A percentile compares a stretch with the other conserved stretches of the same genome.
These are phyloP conservation scores for Sprattus sprattus DNA, from an alignment of 2,113 vertebrate genomes.

Conservation along the genomic window DNA sequence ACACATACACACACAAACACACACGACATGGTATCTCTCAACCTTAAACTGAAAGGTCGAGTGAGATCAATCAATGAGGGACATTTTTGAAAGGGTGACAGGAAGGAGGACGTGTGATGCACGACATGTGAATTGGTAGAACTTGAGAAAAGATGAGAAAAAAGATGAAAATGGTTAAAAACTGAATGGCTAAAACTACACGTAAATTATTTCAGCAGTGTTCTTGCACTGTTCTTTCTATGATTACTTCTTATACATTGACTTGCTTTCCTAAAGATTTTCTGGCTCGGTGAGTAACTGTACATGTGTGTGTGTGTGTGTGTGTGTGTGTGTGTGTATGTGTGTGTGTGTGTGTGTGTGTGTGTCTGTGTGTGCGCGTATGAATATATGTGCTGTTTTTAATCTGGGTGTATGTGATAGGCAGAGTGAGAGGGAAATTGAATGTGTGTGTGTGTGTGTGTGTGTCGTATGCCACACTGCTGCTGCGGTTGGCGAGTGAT, in stretches of 20 bases:
- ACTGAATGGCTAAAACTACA: neutral
- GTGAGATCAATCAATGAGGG: too few species aligned
- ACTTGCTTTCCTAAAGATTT: neutral
- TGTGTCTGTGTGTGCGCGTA: neutral
- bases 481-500: conserved; percentile 40
- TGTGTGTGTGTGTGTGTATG: too few species aligned
- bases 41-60: neutral
- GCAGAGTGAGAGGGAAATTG: neutral
- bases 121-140: too few species aligned
- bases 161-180: neutral
- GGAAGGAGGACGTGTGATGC: neutral
- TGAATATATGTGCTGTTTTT: neutral
- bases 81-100: too few species aligned
- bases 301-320: neutral
- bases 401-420: neutral
- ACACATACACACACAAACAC: too few species aligned
- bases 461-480: neutral
- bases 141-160: too few species aligned
- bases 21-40: neutral
- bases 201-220: neutral
- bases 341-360: too few species aligned
- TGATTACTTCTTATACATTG: neutral
- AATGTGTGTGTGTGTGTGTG: conserved; percentile 13
- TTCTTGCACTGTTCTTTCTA: neutral
- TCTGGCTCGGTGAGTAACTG: too few species aligned